Base-by-base conservation (phyloP, 2,888 invertebrate genomes). In the Kuschelorhynchus macadamiae region DNA sequence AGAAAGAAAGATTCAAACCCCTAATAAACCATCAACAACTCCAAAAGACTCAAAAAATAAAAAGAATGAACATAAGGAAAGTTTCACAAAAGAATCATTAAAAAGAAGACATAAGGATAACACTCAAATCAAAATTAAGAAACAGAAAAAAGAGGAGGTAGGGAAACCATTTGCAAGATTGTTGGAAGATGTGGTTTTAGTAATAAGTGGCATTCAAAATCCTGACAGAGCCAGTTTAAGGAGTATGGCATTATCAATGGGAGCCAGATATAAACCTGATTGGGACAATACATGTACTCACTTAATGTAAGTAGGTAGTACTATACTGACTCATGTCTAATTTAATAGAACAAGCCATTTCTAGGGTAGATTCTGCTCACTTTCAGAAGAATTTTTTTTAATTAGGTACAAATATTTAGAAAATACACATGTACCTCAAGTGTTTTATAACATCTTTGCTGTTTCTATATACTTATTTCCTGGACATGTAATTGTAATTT, bases 131-230 rank as follows among this genome's bases (percentile, higher is more conserved):
- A 20, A n/a, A 17, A n/a, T n/a, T 14, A 53, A 62, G 70, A 77
- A 73, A 11, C 77, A 77, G 36, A 73, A 76, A 4, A 72, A 74
- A 25, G 44, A 70, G 8, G 72, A 72, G 61, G 53, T 33, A 25
- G 73, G 71, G 11, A 86, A 85, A 76, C 87, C 88, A 0, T 91
- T 90, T 72, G 80, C 85, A 68, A 81, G 86, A 72, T 79, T 93
- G 25, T 81, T 96, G 72, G 81, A 85, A 9, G 90, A 87, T 55
- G 93, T 93, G 2, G 87, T 89, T 64, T 87, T 96, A 78, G 92
- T 91, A n/a, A 87, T 97, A 71, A 95, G 95, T 84, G 96, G 96
- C 0, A 95, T 92, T 84, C 87, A 91, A 85, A 93, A 96, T 85
- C 96, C 96, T 2, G 86, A 88, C 66, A 87, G 96, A 52, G 88